Conservation (phyloP, 1,140 invertebrate species). For the Cyclargus thomasi region DNA sequence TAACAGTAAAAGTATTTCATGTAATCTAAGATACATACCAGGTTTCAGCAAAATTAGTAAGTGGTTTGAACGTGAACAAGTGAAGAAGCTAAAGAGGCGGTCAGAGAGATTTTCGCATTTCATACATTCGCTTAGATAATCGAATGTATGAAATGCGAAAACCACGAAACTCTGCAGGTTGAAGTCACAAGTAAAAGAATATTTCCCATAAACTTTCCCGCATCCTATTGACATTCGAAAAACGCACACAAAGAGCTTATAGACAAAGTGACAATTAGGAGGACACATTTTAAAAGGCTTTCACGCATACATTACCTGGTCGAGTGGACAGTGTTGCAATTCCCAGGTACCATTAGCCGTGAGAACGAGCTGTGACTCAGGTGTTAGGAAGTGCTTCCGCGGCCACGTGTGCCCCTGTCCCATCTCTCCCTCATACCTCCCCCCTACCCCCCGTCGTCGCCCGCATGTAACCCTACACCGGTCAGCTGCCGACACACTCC, state of each 20-base stretch:
- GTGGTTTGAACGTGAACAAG: no score
- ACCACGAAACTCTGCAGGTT: no score
- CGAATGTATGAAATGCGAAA: no score
- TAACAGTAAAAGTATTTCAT: no score
- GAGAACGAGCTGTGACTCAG: slow-evolving; percentile 52
- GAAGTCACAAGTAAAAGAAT: no score
- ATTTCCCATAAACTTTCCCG: no score
- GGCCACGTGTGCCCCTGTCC: slow-evolving; percentile 47
- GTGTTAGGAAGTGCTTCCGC: slow-evolving; percentile 47
- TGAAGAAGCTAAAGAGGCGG: no score
- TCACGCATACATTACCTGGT: slow-evolving; percentile 15
- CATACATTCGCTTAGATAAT: no score
- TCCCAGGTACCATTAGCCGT: slow-evolving; percentile 30
- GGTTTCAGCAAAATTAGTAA: no score
- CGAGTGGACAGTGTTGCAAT: neutral
- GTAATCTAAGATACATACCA: no score
- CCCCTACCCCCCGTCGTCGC: neutral
- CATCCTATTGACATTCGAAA: neutral
- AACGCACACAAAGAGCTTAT: neutral
- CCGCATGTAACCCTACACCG: slow-evolving; percentile 47
- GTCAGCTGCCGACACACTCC: slow-evolving; percentile 54
- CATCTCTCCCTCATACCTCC: neutral
- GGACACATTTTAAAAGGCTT: neutral
- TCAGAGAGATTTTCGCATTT: no score
- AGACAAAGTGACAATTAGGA: neutral